These are phyloP conservation scores for Gouania willdenowi DNA, from an alignment of 2,797 vertebrate species.

Conservation along the genomic window DNA sequence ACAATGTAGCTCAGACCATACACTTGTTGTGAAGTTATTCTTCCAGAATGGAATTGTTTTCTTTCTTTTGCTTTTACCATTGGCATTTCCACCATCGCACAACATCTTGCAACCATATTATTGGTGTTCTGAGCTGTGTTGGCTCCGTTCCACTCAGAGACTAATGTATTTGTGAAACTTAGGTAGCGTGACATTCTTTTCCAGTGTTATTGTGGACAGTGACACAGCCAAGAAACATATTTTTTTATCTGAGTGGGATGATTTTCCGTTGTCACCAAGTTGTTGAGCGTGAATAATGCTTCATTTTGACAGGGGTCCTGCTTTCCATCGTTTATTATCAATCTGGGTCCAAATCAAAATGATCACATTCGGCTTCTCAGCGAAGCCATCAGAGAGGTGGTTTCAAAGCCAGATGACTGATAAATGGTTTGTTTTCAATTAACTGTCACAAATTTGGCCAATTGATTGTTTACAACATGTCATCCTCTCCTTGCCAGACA, in stretches of 20 bases:
- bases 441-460: slow-evolving; percentile 16
- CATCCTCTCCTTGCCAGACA: slow-evolving; percentile 13
- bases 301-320: slow-evolving; percentile 5
- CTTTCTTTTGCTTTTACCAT: too few relatives aligned
- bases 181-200: background rate
- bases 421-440: slow-evolving; percentile 7
- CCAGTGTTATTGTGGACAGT: background rate
- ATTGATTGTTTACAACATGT: slow-evolving; percentile 14
- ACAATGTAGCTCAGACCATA: too few relatives aligned
- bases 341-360: slow-evolving; percentile 15
- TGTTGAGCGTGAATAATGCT: slow-evolving; percentile 1
- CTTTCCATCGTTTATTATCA: slow-evolving; percentile 34
- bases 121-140: background rate
- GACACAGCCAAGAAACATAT: slow-evolving; percentile 2
- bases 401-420: slow-evolving; percentile 32
- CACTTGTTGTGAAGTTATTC: too few relatives aligned
- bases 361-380: slow-evolving; percentile 14
- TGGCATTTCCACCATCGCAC: background rate
- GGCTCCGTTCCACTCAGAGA: background rate
- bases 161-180: background rate
- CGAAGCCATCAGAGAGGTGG: slow-evolving; percentile 12
- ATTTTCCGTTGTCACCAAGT: slow-evolving; percentile 16
- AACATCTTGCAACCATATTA: background rate
- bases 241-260: background rate
- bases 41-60: too few relatives aligned